Evolutionary conservation across 2,113 vertebrate species (phyloP).

Genomic region (Seriola quinqueradiata): DNA sequence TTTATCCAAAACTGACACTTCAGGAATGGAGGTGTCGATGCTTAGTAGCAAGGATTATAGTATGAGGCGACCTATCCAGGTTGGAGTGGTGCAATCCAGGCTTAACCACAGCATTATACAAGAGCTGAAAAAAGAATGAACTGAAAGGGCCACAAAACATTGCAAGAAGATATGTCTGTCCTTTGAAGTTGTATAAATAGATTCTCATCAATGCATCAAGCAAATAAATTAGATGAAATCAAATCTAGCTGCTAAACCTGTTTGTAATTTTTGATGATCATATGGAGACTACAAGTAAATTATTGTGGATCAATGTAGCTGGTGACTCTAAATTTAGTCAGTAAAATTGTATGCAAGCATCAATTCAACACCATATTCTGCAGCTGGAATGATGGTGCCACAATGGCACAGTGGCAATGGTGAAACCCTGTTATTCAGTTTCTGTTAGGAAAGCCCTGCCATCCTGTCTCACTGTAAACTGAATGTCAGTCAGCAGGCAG

Average conservation of each 20-base stretch:
- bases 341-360: not conserved
- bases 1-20: conserved; percentile 15
- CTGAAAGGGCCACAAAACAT: not conserved
- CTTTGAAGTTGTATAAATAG: not conserved
- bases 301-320: not conserved
- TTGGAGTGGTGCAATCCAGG: conserved; percentile 31
- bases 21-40: conserved; percentile 5
- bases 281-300: not conserved
- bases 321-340: not conserved
- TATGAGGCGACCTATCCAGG: conserved; percentile 23
- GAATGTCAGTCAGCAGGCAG: conserved; percentile 25
- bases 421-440: not conserved
- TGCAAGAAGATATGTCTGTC: not conserved
- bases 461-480: not conserved
- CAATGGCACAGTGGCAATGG: not conserved
- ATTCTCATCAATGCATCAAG: not conserved
- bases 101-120: conserved; percentile 33
- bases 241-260: not conserved
- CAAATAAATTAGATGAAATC: not conserved
- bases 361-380: not conserved
- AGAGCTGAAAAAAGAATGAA: conserved; percentile 20
- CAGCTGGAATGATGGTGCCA: not conserved
- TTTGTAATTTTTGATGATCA: not conserved
- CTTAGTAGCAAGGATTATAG: conserved; percentile 22
- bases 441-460: not conserved